Evolutionary conservation across 2,113 vertebrate genomes (phyloP), one percentile per base, ranked within the genome.

Genomic region (Clinocottus analis): DNA sequence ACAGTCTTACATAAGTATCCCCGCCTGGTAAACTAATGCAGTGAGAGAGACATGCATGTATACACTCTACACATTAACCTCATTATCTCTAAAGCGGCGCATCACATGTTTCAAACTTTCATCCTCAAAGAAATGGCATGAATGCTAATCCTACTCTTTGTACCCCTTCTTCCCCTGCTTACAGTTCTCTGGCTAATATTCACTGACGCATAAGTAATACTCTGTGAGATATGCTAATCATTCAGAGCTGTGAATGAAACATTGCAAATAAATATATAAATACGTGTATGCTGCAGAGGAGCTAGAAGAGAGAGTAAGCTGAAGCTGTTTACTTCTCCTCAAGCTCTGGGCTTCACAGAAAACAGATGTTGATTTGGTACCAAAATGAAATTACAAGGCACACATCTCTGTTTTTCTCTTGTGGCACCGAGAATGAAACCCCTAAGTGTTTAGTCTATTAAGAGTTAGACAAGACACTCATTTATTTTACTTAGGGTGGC

Each of bases 191-290:
- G 39, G 31, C 72, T 67, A 66, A 70, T 63, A 62, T 33, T 68
- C 71, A 68, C 47, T 69, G 37, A 68, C 64, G 56, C 29, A 39
- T 4, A 27, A 25, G 70, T 65, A 35, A 69, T 11, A 59, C 29
- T 51, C n/a, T 71, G 53, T 41, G 27, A 80, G 47, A 76, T 59
- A 47, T 47, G 60, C 21, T 68, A 29, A 72, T 67, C 77, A 62
- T 49, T 76, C 19, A n/a, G 51, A 69, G 23, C 21, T 56, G 35
- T n/a, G 77, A 82, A 41, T 23, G 25, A 74, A 16, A 45, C 39
- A 19, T 8, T 56, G 4, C 23, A 8, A 21, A 72, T 21, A 27
- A 29, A 77, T 25, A 62, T 63, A 17, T 1, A 43, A 17, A 55
- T 60, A 17, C 17, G 21, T 71, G 41, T 49, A 6, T 55, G 77